Conservation (phyloP, 2,888 invertebrate genomes). For the Cerceris ruficornis region DNA sequence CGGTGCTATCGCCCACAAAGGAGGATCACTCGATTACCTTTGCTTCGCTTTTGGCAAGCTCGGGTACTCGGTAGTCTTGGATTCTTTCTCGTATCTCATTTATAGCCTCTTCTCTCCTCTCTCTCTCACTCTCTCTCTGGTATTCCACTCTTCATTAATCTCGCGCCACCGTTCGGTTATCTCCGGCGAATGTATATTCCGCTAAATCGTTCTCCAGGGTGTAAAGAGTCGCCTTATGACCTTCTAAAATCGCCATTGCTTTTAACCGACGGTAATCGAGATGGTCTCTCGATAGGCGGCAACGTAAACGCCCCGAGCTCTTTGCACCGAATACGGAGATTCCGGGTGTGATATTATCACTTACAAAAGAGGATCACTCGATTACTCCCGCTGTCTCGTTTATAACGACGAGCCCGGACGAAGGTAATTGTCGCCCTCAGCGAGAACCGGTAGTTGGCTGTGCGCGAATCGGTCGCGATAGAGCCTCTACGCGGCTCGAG, state of each 20-base stretch:
- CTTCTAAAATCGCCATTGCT: too few species aligned
- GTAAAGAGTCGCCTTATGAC: too few species aligned
- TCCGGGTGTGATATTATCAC: slow-evolving; percentile 42
- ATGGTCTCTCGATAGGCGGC: slow-evolving; percentile 36
- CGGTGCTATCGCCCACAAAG: slow-evolving; percentile 48
- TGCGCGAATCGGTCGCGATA: too few species aligned
- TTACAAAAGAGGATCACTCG: slow-evolving; percentile 63
- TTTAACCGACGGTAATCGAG: slow-evolving; percentile 24
- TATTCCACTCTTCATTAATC: neutral
- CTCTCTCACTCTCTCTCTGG: neutral
- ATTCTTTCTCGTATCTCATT: too few species aligned
- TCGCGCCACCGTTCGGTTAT: slow-evolving; percentile 32
- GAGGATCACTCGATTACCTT: slow-evolving; percentile 54
- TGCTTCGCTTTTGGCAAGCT: too few species aligned
- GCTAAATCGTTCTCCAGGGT: too few species aligned
- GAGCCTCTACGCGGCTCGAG: slow-evolving; percentile 15
- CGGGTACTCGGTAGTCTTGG: too few species aligned
- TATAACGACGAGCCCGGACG: slow-evolving; percentile 57
- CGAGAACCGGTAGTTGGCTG: slow-evolving; percentile 1
- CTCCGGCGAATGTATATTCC: too few species aligned
- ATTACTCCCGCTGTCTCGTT: slow-evolving; percentile 56
- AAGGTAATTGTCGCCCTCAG: slow-evolving; percentile 63
- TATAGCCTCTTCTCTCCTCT: neutral
- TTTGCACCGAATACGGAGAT: slow-evolving; percentile 33
- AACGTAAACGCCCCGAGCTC: slow-evolving; percentile 38